Evolutionary conservation across 2,797 vertebrate genomes (phyloP).

Genomic region (Chelmon rostratus): DNA sequence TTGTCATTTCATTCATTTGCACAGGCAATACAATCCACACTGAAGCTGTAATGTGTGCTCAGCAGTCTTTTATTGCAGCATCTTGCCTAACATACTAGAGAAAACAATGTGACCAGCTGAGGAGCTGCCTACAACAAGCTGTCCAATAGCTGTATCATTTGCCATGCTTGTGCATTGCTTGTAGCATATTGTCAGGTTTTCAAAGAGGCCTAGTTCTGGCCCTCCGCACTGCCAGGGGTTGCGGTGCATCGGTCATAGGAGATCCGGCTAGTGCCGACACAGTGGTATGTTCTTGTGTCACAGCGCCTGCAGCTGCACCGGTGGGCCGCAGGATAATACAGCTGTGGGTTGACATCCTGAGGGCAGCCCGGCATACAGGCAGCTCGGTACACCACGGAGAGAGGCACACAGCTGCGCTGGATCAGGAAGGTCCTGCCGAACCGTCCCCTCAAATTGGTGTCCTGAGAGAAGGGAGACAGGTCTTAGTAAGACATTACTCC

Average conservation of each 20-base stretch:
- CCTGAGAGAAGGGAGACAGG: slow-evolving; percentile 76
- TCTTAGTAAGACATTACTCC: too few relatives aligned
- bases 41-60: slow-evolving; percentile 7
- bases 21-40: background rate
- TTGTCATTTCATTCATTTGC: background rate
- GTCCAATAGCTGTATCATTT: background rate
- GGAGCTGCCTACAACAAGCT: slow-evolving; percentile 19
- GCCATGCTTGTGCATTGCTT: background rate
- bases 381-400: slow-evolving; percentile 86
- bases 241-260: slow-evolving; percentile 46
- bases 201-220: slow-evolving; percentile 1
- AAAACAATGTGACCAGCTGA: slow-evolving; percentile 11
- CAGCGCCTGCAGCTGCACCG: slow-evolving; percentile 90
- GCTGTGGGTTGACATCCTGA: slow-evolving; percentile 81
- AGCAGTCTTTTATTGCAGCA: slow-evolving; percentile 39
- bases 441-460: slow-evolving; percentile 89
- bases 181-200: slow-evolving; percentile 31
- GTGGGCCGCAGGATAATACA: slow-evolving; percentile 88
- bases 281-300: slow-evolving; percentile 88
- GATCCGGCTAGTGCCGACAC: slow-evolving; percentile 77
- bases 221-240: background rate
- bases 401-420: slow-evolving; percentile 90
- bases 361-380: slow-evolving; percentile 89
- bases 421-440: slow-evolving; percentile 86
- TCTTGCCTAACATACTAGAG: slow-evolving; percentile 23